Conservation (phyloP, 2,797 vertebrate genomes). For the Acanthurus leucopareius region DNA sequence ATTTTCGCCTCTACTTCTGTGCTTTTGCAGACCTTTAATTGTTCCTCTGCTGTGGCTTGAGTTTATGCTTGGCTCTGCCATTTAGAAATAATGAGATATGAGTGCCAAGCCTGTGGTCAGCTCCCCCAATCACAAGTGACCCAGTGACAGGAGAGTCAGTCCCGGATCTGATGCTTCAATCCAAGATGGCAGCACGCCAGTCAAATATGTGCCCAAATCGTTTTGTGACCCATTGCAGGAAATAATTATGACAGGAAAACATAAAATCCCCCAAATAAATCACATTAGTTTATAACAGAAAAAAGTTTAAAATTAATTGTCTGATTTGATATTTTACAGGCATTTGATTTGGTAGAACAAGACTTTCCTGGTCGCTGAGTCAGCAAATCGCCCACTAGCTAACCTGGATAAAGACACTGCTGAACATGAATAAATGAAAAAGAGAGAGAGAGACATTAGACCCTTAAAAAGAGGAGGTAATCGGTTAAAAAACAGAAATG, state of each 20-base stretch:
- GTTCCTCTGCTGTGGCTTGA: constrained; percentile 39
- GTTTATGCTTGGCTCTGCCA: constrained; percentile 5
- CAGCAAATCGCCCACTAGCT: constrained; percentile 20
- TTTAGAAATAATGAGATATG: constrained; percentile 60
- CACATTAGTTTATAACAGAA: constrained; percentile 3
- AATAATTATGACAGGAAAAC: constrained; percentile 18
- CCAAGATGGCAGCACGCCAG: constrained; percentile 23
- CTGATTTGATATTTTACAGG: constrained; percentile 29
- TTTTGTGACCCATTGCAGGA: constrained; percentile 4
- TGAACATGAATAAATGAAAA: constrained; percentile 39
- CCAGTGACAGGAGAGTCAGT: constrained; percentile 26
- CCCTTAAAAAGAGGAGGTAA: constrained; percentile 6
- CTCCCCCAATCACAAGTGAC: constrained; percentile 42
- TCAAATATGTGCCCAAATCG: constrained; percentile 4
- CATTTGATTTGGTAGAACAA: constrained; percentile 18
- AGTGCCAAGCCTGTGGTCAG: constrained; percentile 45
- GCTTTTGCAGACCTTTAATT: constrained; percentile 49
- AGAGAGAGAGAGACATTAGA: constrained; percentile 2
- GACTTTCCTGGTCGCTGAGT: neutral
- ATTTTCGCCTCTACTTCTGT: constrained; percentile 36
- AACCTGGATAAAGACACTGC: constrained; percentile 33
- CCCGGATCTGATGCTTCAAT: constrained; percentile 9
- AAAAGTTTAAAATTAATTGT: constrained; percentile 26
- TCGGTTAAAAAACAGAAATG: neutral
- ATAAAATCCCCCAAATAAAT: constrained; percentile 5